Conservation (phyloP, 2,888 invertebrate genomes). For the Tigriopus californicus region DNA sequence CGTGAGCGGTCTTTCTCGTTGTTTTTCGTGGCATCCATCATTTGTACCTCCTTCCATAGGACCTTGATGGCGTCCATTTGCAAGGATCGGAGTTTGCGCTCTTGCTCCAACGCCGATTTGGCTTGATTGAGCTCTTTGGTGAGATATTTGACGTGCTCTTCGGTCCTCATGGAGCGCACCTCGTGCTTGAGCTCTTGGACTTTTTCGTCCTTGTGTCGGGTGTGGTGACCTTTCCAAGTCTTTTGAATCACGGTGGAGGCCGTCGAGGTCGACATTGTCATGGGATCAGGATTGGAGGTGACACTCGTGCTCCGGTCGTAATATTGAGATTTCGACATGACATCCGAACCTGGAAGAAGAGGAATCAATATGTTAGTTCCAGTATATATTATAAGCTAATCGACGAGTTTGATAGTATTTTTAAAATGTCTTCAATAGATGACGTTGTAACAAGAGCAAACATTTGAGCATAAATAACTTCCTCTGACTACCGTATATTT, state of each 20-base stretch:
- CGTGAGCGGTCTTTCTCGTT: background rate
- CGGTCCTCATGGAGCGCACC: constrained; percentile 52
- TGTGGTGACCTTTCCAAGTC: constrained; percentile 65
- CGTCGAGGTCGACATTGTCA: background rate
- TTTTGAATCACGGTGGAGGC: constrained; percentile 65
- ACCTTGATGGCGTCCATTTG: constrained; percentile 82
- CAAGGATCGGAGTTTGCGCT: constrained; percentile 60
- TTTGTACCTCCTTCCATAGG: constrained; percentile 41
- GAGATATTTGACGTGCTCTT: constrained; percentile 64
- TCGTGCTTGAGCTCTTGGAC: constrained; percentile 43
- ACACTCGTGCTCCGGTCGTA: too few species aligned
- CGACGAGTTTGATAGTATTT: too few species aligned
- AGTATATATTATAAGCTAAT: too few species aligned
- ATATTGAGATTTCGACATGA: too few species aligned
- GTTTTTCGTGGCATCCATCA: background rate
- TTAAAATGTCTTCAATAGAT: too few species aligned
- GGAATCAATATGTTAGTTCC: too few species aligned
- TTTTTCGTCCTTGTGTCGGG: constrained; percentile 49
- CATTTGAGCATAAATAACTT: too few species aligned
- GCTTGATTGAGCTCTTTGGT: constrained; percentile 67
- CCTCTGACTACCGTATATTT: too few species aligned
- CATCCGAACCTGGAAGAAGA: too few species aligned
- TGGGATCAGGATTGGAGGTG: too few species aligned
- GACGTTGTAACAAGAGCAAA: too few species aligned
- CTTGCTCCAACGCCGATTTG: constrained; percentile 61